phyloP scores from a whole-genome alignment of 2,797 vertebrate genomes.

The Serranus cabrilla region DNA sequence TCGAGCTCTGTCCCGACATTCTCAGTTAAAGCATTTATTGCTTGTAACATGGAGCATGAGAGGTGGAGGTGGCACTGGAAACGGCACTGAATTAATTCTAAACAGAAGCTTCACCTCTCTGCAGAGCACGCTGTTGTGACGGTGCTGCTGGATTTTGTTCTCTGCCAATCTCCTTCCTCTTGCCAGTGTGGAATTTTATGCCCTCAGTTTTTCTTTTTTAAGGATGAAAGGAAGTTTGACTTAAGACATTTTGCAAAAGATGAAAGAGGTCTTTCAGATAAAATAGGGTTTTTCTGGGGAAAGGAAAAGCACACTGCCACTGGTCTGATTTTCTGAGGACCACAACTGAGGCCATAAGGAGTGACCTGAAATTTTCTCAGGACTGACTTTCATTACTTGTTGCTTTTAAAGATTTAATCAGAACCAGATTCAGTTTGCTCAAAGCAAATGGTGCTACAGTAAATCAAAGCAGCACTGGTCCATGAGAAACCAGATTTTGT shows the following conservation, averaged over 20 bases:
- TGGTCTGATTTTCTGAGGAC: slow-evolving; percentile 21
- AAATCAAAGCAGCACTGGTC: not conserved
- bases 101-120: slow-evolving; percentile 21
- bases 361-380: slow-evolving; percentile 20
- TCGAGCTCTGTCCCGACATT: slow-evolving; percentile 10
- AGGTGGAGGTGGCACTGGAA: slow-evolving; percentile 21
- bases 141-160: slow-evolving; percentile 31
- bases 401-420: slow-evolving; percentile 13
- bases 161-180: slow-evolving; percentile 30
- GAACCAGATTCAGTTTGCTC: slow-evolving; percentile 8
- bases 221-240: slow-evolving; percentile 55
- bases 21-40: slow-evolving; percentile 21
- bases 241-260: slow-evolving; percentile 58
- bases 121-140: slow-evolving; percentile 16
- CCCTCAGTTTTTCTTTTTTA: slow-evolving; percentile 25
- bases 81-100: slow-evolving; percentile 19
- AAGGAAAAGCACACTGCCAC: slow-evolving; percentile 27
- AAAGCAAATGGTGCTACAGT: not conserved
- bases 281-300: slow-evolving; percentile 35
- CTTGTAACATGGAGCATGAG: slow-evolving; percentile 21
- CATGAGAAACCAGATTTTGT: not conserved
- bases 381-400: slow-evolving; percentile 12
- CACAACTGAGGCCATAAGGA: slow-evolving; percentile 11
- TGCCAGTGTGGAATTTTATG: slow-evolving; percentile 23
- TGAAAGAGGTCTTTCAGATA: slow-evolving; percentile 61